phyloP scores from a whole-genome alignment of 2,888 invertebrate genomes.

The Acrocera orbiculus region DNA sequence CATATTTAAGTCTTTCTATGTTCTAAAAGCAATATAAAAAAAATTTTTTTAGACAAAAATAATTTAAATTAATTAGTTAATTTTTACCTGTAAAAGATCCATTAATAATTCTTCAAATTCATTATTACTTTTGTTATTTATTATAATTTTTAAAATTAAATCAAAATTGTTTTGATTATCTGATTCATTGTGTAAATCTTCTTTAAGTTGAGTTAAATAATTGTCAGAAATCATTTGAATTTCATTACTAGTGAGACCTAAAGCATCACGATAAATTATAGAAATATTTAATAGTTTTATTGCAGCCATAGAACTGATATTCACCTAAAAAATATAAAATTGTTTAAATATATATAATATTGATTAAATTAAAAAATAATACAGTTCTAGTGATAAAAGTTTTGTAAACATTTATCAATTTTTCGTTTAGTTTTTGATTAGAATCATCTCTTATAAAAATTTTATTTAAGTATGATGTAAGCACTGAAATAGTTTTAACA shows the following conservation, averaged over 20 bases:
- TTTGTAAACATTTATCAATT: conserved; percentile 24
- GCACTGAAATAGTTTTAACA: conserved; percentile 17
- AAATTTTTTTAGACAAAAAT: not conserved
- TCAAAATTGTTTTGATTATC: conserved; percentile 16
- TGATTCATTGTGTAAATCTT: conserved; percentile 15
- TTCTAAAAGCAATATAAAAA: conserved; percentile 5
- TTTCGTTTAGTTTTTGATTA: conserved; percentile 16
- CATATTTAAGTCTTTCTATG: conserved; percentile 10
- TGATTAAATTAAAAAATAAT: no score
- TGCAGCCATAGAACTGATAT: conserved; percentile 22
- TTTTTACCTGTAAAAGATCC: conserved; percentile 7
- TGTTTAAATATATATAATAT: no score
- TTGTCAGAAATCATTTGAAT: conserved; percentile 24
- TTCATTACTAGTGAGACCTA: conserved; percentile 26
- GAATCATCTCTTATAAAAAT: conserved; percentile 10
- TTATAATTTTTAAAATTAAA: conserved; percentile 12
- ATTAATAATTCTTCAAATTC: conserved; percentile 16
- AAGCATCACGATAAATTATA: conserved; percentile 17
- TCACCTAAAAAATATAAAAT: conserved; percentile 16
- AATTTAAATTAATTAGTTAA: not conserved
- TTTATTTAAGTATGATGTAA: conserved; percentile 15
- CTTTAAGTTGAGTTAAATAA: conserved; percentile 24
- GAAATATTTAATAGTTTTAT: conserved; percentile 22
- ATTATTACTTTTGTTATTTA: conserved; percentile 22
- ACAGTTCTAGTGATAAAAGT: conserved; percentile 28